Evolutionary conservation across 2,888 invertebrate genomes (phyloP).

Genomic region (Gonocerus acuteangulatus): DNA sequence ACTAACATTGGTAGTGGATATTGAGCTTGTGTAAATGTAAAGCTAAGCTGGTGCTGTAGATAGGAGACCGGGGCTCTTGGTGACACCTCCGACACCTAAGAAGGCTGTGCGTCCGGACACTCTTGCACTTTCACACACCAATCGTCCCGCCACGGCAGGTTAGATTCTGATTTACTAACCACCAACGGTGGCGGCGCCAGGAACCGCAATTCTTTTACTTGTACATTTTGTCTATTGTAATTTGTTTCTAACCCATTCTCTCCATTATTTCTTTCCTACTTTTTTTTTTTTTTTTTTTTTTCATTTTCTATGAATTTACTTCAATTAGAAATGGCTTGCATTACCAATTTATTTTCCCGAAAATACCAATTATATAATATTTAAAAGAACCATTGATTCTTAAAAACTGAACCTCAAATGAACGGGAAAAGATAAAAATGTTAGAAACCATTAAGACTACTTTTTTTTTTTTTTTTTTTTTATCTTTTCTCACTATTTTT

Average conservation of each 20-base stretch:
- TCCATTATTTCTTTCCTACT: neutral
- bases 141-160: constrained; percentile 19
- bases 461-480: too few species aligned
- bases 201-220: constrained; percentile 19
- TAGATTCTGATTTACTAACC: constrained; percentile 17
- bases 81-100: constrained; percentile 7
- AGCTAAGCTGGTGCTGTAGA: neutral
- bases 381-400: too few species aligned
- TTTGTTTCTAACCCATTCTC: constrained; percentile 8
- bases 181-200: constrained; percentile 11
- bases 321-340: neutral
- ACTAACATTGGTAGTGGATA: neutral
- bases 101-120: constrained; percentile 18
- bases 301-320: constrained; percentile 1
- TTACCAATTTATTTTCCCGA: too few species aligned
- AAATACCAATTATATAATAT: too few species aligned
- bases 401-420: too few species aligned
- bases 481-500: too few species aligned
- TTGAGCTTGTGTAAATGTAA: neutral
- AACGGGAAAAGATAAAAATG: too few species aligned
- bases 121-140: constrained; percentile 9
- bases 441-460: too few species aligned
- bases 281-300: constrained; percentile 1
- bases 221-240: constrained; percentile 6
- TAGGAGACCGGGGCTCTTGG: constrained; percentile 13